These are phyloP conservation scores for Xiphophorus maculatus DNA, from an alignment of 2,113 vertebrate species.

Conservation along the genomic window DNA sequence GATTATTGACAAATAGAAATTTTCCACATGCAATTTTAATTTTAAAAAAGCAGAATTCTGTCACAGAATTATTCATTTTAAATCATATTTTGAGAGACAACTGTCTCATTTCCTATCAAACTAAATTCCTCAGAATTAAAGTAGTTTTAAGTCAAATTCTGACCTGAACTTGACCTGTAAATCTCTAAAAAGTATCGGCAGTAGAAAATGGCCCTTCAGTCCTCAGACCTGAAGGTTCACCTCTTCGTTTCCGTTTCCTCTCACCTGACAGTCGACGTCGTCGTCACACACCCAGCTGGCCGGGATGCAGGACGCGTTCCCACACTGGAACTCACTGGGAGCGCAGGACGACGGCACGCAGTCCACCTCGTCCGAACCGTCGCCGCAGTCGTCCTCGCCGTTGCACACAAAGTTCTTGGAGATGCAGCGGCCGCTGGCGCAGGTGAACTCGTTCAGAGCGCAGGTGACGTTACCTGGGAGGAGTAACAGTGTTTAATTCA, in stretches of 20 bases:
- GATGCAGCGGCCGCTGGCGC: slow-evolving; percentile 90
- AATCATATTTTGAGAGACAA: too few relatives aligned
- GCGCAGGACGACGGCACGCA: slow-evolving; percentile 89
- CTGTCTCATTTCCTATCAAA: too few relatives aligned
- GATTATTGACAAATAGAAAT: too few relatives aligned
- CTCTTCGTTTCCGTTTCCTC: background rate
- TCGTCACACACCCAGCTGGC: slow-evolving; percentile 93
- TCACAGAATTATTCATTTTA: too few relatives aligned
- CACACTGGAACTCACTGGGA: slow-evolving; percentile 91
- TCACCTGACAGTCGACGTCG: slow-evolving; percentile 89
- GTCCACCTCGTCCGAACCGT: slow-evolving; percentile 89
- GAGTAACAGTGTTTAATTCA: background rate
- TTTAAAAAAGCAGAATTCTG: too few relatives aligned
- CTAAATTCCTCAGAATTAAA: too few relatives aligned
- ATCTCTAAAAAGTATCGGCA: too few relatives aligned
- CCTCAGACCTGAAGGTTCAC: slow-evolving; percentile 3
- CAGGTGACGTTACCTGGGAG: slow-evolving; percentile 91
- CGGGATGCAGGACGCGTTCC: slow-evolving; percentile 89
- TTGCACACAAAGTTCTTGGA: slow-evolving; percentile 95
- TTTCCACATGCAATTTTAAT: too few relatives aligned
- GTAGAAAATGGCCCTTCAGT: too few relatives aligned
- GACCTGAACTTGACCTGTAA: too few relatives aligned
- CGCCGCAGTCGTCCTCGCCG: slow-evolving; percentile 93
- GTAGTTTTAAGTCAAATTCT: too few relatives aligned
- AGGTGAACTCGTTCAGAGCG: slow-evolving; percentile 91